These are phyloP conservation scores for Calidris pygmaea DNA, from an alignment of 2,113 vertebrate genomes.

Conservation along the genomic window DNA sequence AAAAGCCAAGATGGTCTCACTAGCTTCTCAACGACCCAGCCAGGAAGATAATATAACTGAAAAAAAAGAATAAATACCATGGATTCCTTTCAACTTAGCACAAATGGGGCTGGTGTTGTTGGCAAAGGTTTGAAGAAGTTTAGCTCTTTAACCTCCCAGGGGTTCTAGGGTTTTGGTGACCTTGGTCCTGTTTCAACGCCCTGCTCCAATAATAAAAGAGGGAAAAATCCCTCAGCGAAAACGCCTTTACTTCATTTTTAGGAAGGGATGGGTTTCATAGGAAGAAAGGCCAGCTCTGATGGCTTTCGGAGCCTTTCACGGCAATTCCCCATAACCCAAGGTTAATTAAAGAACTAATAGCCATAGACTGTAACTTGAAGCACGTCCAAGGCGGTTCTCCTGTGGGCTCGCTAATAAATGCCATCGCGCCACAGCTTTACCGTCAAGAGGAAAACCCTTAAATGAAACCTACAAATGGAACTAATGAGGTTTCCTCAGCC, in stretches of 20 bases:
- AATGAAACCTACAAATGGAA: constrained; percentile 14
- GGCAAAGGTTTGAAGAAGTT: background rate
- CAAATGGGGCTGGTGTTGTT: background rate
- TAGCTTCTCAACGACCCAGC: background rate
- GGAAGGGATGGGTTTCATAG: background rate
- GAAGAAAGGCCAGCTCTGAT: background rate
- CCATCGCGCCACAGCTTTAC: background rate
- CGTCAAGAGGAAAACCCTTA: background rate
- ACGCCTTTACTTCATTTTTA: background rate
- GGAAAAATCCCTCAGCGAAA: background rate
- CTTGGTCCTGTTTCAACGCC: background rate
- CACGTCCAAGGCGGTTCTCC: background rate
- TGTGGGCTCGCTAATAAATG: background rate
- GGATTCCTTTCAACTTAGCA: background rate
- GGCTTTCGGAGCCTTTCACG: background rate
- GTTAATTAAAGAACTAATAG: constrained; percentile 33
- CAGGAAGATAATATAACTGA: background rate
- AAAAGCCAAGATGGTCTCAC: background rate
- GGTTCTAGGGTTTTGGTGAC: background rate
- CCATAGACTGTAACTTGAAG: background rate
- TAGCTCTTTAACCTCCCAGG: background rate
- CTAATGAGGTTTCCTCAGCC: background rate
- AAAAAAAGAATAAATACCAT: constrained; percentile 5
- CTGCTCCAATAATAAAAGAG: background rate
- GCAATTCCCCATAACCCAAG: background rate